Base-by-base conservation (phyloP, 1,140 invertebrate genomes). In the Pogonus chalceus region DNA sequence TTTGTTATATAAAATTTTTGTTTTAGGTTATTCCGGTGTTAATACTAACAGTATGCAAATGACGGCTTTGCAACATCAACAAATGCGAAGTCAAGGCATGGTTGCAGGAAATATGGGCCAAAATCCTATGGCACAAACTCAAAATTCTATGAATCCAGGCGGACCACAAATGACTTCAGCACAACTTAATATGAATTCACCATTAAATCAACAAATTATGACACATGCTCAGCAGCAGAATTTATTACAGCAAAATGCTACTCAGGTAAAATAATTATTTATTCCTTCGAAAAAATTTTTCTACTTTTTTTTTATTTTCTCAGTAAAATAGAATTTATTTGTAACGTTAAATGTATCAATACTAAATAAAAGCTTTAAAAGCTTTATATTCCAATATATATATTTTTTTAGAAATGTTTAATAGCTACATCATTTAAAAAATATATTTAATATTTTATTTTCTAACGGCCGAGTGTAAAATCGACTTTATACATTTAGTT, bases 161-260 rank as follows among this genome's bases (percentile, higher is more conserved):
- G 37, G 37, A 12, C 3, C 22, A 23, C 22, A 49, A 23, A 61
- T 66, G 53, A 49, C 54, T 24, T 58, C 59, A 35, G 56, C 39
- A 2, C 61, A 58, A 35, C 53, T 62, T 20, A 49, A 49, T 49
- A 55, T 62, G 53, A 37, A 24, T 22, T 62, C 65, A 53, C 55
- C 67, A 63, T 71, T 75, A 68, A 75, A 70, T 52, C 71, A 72
- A 35, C 67, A 74, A 52, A 61, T 76, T 62, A 66, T 76, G 62
- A 60, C 68, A 23, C 73, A 76, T 54, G 73, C 75, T 62, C 79
- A 81, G 58, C 79, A 81, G 53, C 79, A 82, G 65, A 72, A 73
- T 1, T 66, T 79, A 14, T 77, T 78, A 60, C 62, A 65, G 39
- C 67, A 69, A 55, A 60, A 64, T 51, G 65, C 61, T 56, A 56